Evolutionary conservation across 2,888 invertebrate species (phyloP).

Genomic region (Ischnura elegans): DNA sequence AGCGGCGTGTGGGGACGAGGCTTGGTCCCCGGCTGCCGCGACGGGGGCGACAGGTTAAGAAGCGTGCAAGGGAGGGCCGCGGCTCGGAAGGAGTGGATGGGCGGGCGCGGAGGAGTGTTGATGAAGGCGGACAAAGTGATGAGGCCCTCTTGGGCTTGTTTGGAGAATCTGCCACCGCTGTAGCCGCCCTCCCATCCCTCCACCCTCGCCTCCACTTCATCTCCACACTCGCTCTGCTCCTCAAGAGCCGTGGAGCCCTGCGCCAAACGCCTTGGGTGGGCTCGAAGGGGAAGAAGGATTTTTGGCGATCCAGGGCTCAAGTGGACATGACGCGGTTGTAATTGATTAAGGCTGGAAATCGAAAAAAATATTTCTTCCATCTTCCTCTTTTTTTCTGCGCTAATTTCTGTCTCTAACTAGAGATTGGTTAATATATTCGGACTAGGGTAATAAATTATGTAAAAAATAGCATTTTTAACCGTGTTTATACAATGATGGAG

Average conservation of each 20-base stretch:
- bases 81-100: not conserved
- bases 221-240: not conserved
- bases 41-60: not conserved
- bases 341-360: not conserved
- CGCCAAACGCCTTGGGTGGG: not conserved
- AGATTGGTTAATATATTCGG: too few relatives aligned
- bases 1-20: not conserved
- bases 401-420: too few relatives aligned
- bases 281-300: not conserved
- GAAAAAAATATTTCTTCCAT: not conserved
- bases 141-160: constrained; percentile 42
- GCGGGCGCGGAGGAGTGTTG: not conserved
- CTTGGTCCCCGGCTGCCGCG: not conserved
- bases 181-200: not conserved
- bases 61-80: not conserved
- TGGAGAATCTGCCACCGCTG: constrained; percentile 24
- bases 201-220: not conserved
- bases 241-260: not conserved
- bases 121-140: constrained; percentile 47
- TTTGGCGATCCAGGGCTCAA: not conserved
- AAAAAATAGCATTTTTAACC: too few relatives aligned
- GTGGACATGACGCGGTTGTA: not conserved
- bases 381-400: not conserved
- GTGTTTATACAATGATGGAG: too few relatives aligned
- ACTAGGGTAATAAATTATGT: too few relatives aligned